Base-by-base conservation (phyloP, 1,140 invertebrate species). In the Calycopis cecrops region DNA sequence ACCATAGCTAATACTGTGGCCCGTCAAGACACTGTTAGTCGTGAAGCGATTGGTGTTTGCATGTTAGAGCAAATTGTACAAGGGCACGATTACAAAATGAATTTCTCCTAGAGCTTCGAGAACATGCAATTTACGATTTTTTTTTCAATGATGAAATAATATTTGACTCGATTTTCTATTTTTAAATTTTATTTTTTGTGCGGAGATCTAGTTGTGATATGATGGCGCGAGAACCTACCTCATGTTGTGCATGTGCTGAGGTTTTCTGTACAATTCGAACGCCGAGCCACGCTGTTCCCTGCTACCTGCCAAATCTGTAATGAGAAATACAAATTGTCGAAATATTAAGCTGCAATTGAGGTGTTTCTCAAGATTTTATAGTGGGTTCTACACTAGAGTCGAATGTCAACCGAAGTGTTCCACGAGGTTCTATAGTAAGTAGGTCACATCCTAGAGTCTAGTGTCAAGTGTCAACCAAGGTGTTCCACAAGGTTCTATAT, bases 191-290 rank as follows among this genome's bases (percentile, higher is more conserved):
- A 17, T 18, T 37, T 38, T 14, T 33, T 21, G 35, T 17, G 35
- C 38, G 47, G 14, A 21, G 17, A 18, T 16, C 16, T 59, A 49
- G 42, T 48, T 54, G 50, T 18, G 52, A 35, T 47, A 28, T 52
- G 12, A 16, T 28, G 37, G 47, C 18, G 42, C 52, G 35, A 47
- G 14, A 60, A 10, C 69, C 89, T 89, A 94, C 92, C 93, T 94
- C 71, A 94, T 88, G 71, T 94, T 94, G 71, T 93, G 92, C 88
- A 94, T 92, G 84, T 92, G 90, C 69, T 91, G 90, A 12, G 96
- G 96, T 85, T 98, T 98, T 67, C 95, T 93, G 79, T 98, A 98
- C 34, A 98, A 88, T 76, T 98, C 97, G 80, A 98, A 98, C 9
- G 97, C 97, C 66, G 96, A 97, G n/a, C 95, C 96, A 47, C 96